These are phyloP conservation scores for Greenwoodochromis staneri DNA, from an alignment of 2,113 vertebrate species.

Conservation along the genomic window DNA sequence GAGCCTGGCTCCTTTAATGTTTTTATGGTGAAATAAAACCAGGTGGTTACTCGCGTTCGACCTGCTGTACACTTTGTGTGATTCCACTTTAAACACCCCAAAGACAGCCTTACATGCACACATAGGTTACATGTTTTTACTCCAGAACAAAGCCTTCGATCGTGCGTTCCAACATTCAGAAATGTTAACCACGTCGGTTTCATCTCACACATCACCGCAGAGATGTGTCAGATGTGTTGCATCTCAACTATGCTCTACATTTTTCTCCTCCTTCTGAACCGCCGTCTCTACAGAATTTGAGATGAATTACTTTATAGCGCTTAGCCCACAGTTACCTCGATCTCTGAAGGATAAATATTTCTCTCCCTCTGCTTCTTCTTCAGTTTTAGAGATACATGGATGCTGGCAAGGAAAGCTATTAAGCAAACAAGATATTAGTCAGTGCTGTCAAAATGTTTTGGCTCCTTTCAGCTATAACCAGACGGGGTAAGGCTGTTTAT, in stretches of 20 bases:
- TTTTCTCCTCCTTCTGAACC: neutral
- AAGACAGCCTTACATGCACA: neutral
- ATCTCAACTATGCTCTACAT: neutral
- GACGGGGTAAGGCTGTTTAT: neutral
- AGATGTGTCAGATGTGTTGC: neutral
- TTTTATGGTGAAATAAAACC: neutral
- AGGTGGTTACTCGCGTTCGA: neutral
- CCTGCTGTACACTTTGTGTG: neutral
- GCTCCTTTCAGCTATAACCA: neutral
- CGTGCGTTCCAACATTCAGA: neutral
- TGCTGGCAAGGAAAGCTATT: neutral
- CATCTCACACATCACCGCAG: neutral
- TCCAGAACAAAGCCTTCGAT: neutral
- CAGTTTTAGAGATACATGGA: neutral
- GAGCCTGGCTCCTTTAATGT: neutral
- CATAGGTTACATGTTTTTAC: neutral
- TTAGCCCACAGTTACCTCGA: neutral
- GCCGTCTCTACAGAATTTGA: neutral
- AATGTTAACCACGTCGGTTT: neutral
- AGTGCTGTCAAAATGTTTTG: neutral
- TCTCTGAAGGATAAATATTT: neutral
- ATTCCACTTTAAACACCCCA: neutral
- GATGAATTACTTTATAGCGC: neutral
- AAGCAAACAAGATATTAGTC: slow-evolving; percentile 1
- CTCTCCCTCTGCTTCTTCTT: neutral